Base-by-base conservation (phyloP, 1,140 invertebrate species). In the Aleiodes sp. region DNA sequence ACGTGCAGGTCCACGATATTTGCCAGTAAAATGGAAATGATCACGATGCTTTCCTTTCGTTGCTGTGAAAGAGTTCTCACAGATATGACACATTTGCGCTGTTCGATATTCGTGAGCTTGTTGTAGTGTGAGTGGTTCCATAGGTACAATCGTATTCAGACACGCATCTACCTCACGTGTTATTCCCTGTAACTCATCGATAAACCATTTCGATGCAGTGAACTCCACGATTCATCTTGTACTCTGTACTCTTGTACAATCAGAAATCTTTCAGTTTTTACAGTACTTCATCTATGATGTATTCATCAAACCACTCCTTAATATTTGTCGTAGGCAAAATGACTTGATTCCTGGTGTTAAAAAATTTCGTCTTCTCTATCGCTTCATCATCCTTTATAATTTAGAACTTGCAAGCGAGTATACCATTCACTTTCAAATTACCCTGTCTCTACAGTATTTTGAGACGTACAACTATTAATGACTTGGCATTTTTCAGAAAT, bases 1-100 rank as follows among this genome's bases (percentile, higher is more conserved):
- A 73, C 84, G 81, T 0, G 78, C 78, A 10, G 72, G 28, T 8
- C 80, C 79, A 65, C 81, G 35, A 75, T 76, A 78, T 65, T 70
- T 60, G 6, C 78, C 80, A 24, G 78, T 83, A 0, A 83, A 68
- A 73, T 83, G 80, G 73, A 68, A 71, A 76, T 84, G 82, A 68
- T 86, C 81, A 28, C 26, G 37, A 10, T 29, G 39, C 28, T 64
- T 64, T 2, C 14, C 9, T 16, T 16, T 8, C 9, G 16, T 21
- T 19, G 2, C 4, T 8, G 16, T 46, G 3, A 46, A 46, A 4
- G 19, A 8, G 3, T 4, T 19, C n/a, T 46, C 19, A 46, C 43
- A 46, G 4, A 46, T 46, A 46, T 46, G n/a, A 46, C 43, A 46
- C 4, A 19, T 19, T 46, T 19, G n/a, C 2, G 43, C n/a, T 9